Evolutionary conservation across 2,888 invertebrate species (phyloP).

Genomic region (Phengaris alcon): DNA sequence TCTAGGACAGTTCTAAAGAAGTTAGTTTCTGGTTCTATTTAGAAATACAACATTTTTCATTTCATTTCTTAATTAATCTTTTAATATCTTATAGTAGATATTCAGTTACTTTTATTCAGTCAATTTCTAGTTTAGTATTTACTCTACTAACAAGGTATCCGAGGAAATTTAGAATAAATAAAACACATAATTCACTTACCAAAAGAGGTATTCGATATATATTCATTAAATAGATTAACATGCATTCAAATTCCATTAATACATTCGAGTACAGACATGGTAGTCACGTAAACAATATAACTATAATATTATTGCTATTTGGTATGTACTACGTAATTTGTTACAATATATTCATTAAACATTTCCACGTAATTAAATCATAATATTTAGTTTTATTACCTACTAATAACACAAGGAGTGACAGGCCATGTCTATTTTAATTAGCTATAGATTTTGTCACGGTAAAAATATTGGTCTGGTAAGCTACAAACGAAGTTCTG

Average conservation of each 20-base stretch:
- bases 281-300: slow-evolving; percentile 47
- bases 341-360: slow-evolving; percentile 24
- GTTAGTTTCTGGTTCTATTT: no score
- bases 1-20: no score
- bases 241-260: slow-evolving; percentile 78
- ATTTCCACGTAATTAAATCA: slow-evolving; percentile 20
- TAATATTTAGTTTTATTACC: slow-evolving; percentile 28
- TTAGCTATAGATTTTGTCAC: slow-evolving; percentile 49
- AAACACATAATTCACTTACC: slow-evolving; percentile 64
- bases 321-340: slow-evolving; percentile 28
- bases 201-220: slow-evolving; percentile 73
- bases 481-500: background rate
- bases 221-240: slow-evolving; percentile 74
- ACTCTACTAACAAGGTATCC: no score
- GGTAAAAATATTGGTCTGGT: slow-evolving; percentile 44
- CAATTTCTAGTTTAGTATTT: no score
- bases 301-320: slow-evolving; percentile 36
- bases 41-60: no score
- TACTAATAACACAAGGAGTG: slow-evolving; percentile 42
- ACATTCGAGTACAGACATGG: slow-evolving; percentile 63
- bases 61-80: no score
- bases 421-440: slow-evolving; percentile 55
- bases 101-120: no score
- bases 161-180: slow-evolving; percentile 39
- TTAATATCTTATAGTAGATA: no score